Evolutionary conservation across 2,888 invertebrate species (phyloP).

Genomic region (Coelogynopora nodosa): DNA sequence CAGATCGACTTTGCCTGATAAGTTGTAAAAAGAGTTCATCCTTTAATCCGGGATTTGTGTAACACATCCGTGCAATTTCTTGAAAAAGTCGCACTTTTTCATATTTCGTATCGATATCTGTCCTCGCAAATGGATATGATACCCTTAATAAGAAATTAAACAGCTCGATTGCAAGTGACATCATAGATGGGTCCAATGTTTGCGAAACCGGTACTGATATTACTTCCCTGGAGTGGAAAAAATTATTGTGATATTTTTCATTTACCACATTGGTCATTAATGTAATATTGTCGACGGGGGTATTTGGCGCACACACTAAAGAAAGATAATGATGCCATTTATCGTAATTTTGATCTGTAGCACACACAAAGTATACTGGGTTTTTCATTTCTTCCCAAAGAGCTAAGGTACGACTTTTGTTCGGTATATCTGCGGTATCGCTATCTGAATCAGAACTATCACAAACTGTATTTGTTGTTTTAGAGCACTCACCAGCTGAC

Average conservation of each 20-base stretch:
- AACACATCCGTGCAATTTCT: conserved; percentile 41
- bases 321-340: conserved; percentile 42
- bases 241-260: conserved; percentile 15
- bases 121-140: background rate
- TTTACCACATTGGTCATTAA: background rate
- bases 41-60: conserved; percentile 43
- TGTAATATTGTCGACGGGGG: background rate
- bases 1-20: conserved; percentile 37
- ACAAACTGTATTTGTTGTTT: background rate
- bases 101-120: background rate
- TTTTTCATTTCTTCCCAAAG: conserved; percentile 34
- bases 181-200: background rate
- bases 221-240: background rate
- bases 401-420: conserved; percentile 34
- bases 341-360: conserved; percentile 39
- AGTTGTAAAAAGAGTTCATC: conserved; percentile 46
- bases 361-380: conserved; percentile 40
- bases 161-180: conserved; percentile 20
- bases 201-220: conserved; percentile 35
- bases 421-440: conserved; percentile 36
- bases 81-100: background rate
- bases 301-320: background rate
- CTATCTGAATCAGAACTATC: conserved; percentile 23
- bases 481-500: background rate
- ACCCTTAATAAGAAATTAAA: background rate